A percentile compares a stretch with the other conserved stretches of the same genome.
Evolutionary conservation across 1,140 invertebrate species (phyloP).

Genomic region (Tyrophagus putrescentiae): DNA sequence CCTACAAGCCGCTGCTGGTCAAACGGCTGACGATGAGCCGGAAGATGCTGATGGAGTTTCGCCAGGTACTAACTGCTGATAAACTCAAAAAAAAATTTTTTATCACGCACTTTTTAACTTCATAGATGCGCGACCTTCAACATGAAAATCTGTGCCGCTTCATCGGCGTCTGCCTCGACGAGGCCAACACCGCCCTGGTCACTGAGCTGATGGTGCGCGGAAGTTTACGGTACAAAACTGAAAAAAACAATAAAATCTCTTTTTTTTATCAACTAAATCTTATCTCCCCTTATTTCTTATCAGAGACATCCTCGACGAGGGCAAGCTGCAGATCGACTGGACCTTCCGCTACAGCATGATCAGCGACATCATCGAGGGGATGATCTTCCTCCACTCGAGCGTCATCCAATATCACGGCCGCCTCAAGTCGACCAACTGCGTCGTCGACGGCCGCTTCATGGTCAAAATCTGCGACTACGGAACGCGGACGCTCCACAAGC

Average conservation of each 20-base stretch:
- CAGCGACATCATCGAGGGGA: conserved; percentile 54
- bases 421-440: conserved; percentile 91
- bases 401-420: conserved; percentile 82
- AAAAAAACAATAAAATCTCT: too few species aligned
- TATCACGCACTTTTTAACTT: too few species aligned
- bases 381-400: conserved; percentile 78
- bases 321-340: conserved; percentile 61
- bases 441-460: conserved; percentile 91
- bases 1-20: conserved; percentile 26
- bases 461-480: conserved; percentile 96
- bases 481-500: conserved; percentile 59
- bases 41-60: conserved; percentile 27
- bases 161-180: conserved; percentile 65
- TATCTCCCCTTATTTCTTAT: too few species aligned
- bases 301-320: conserved; percentile 82
- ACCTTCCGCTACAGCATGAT: conserved; percentile 80
- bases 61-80: conserved; percentile 11
- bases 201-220: conserved; percentile 91
- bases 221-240: too few species aligned
- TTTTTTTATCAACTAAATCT: too few species aligned
- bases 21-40: conserved; percentile 25
- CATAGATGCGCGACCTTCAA: conserved; percentile 58
- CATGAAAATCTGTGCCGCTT: conserved; percentile 76
- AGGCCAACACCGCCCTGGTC: conserved; percentile 49
- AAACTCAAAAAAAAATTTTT: too few species aligned